These are phyloP conservation scores for Frankliniella fusca DNA, from an alignment of 2,888 invertebrate species.

Conservation along the genomic window DNA sequence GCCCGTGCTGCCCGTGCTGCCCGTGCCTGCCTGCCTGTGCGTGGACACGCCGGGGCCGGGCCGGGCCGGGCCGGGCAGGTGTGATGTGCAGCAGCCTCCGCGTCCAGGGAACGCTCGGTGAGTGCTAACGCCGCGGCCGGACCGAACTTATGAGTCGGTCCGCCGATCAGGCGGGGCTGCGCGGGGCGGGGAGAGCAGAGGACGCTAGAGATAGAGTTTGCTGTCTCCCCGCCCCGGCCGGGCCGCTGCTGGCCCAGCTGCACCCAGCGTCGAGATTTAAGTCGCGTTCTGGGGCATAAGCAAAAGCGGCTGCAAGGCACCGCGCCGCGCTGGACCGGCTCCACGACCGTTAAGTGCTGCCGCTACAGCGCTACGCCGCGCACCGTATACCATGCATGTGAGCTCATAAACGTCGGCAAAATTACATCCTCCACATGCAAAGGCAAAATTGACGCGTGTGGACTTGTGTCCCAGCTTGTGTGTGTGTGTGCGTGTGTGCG, in stretches of 20 bases:
- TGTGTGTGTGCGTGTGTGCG: neutral
- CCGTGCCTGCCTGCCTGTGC: neutral
- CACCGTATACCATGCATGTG: slow-evolving; percentile 11
- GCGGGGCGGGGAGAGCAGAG: too few species aligned
- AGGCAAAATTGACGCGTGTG: slow-evolving; percentile 12
- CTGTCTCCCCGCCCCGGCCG: too few species aligned
- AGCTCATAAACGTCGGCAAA: slow-evolving; percentile 22
- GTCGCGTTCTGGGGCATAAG: neutral
- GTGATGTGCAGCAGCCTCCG: too few species aligned
- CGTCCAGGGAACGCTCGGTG: too few species aligned
- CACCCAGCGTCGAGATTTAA: neutral
- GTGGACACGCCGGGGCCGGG: neutral
- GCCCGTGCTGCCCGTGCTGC: neutral
- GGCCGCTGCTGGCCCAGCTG: too few species aligned
- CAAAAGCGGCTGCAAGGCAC: neutral
- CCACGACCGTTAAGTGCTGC: neutral
- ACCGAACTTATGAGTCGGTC: too few species aligned
- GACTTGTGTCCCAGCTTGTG: neutral
- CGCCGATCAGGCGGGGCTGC: too few species aligned
- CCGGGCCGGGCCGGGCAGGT: neutral
- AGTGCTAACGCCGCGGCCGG: too few species aligned
- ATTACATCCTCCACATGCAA: slow-evolving; percentile 15
- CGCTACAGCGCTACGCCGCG: neutral
- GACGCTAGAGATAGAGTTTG: too few species aligned
- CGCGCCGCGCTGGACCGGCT: neutral